Percentiles rank a stretch among this genome's conserved stretches.
Conservation (phyloP, 2,888 invertebrate genomes). For the Alsophila aescularia region DNA sequence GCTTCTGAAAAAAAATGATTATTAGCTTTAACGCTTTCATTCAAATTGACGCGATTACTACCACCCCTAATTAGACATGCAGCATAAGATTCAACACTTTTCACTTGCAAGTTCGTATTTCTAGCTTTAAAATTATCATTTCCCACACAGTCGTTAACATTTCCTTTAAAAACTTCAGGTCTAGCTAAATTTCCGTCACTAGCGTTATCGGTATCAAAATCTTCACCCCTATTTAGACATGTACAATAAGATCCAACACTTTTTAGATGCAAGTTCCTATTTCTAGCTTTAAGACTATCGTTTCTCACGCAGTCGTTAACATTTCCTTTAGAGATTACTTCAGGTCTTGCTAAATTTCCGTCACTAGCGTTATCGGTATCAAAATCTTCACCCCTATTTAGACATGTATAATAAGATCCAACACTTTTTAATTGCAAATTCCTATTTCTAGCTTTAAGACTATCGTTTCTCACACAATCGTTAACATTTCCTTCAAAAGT, state of each 20-base stretch:
- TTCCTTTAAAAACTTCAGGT: constrained; percentile 6
- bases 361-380: constrained; percentile 2
- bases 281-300: not conserved
- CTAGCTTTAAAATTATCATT: not conserved
- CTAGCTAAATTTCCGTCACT: constrained; percentile 15
- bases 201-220: not conserved
- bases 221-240: not conserved
- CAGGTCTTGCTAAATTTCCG: constrained; percentile 16
- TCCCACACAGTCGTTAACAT: not conserved
- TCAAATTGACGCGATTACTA: constrained; percentile 47
- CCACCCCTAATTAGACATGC: not conserved
- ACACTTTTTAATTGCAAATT: constrained; percentile 8
- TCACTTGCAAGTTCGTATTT: constrained; percentile 1
- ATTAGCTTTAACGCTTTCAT: constrained; percentile 29
- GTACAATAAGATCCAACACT: constrained; percentile 1
- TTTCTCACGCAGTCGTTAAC: not conserved
- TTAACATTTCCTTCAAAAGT: not conserved
- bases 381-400: too few species aligned
- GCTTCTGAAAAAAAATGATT: constrained; percentile 18
- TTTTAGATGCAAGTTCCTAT: not conserved
- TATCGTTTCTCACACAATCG: not conserved
- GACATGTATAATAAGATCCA: too few species aligned
- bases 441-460: not conserved
- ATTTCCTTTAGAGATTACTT: constrained; percentile 5
- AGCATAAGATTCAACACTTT: constrained; percentile 2